These are phyloP conservation scores for Hypercompe scribonia DNA, from an alignment of 2,888 invertebrate genomes.

Conservation along the genomic window DNA sequence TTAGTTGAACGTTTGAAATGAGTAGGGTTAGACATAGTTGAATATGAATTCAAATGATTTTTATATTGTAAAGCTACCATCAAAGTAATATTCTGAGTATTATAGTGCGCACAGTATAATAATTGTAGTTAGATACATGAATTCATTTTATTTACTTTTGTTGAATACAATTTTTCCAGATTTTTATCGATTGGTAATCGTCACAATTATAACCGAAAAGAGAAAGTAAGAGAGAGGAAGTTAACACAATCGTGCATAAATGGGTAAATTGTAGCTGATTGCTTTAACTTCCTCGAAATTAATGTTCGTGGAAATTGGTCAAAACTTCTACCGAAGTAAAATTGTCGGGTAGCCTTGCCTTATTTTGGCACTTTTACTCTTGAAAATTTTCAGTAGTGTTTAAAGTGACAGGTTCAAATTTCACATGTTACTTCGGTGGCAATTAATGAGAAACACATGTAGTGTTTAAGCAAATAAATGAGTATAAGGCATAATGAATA, in stretches of 20 bases:
- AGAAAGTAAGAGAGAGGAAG: background rate
- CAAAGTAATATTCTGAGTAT: too few relatives aligned
- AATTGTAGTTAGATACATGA: too few relatives aligned
- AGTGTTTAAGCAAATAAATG: too few relatives aligned
- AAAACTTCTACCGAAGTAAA: background rate
- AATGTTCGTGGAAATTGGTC: background rate
- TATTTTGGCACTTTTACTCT: background rate
- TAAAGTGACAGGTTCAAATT: background rate
- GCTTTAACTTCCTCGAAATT: background rate
- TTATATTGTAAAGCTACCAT: too few relatives aligned
- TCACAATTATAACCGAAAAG: background rate
- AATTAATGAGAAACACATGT: too few relatives aligned
- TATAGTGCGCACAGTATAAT: too few relatives aligned
- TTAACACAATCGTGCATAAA: background rate
- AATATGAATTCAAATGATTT: too few relatives aligned
- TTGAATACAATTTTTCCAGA: background rate
- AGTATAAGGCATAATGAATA: too few relatives aligned
- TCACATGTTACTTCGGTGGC: too few relatives aligned
- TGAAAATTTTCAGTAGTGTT: background rate
- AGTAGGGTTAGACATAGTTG: too few relatives aligned
- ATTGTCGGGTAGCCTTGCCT: background rate
- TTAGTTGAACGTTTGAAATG: too few relatives aligned
- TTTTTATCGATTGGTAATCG: background rate
- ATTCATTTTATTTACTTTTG: too few relatives aligned
- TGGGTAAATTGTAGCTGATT: background rate